Evolutionary conservation across 2,113 vertebrate species (phyloP), one percentile per base, ranked within the genome.

Genomic region (Taxidea taxus): DNA sequence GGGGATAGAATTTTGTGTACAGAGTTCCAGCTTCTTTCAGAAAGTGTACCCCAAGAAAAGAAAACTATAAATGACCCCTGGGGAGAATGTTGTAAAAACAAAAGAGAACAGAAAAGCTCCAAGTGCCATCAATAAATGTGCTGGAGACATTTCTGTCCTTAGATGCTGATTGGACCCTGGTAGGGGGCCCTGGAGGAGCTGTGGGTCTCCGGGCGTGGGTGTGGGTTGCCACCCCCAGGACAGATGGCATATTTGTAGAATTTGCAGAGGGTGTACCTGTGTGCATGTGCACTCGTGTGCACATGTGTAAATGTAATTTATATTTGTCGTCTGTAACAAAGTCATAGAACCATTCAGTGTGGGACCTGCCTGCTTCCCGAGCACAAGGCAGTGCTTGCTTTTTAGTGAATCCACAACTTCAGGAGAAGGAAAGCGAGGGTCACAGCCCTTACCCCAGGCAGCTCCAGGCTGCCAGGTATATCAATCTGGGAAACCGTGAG

Each of bases 391-490:
- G 37, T 82, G 64, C 54, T 83, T 86, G 87, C 47, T 87, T 92
- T 87, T 94, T 87, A 96, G 93, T 83, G 92, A 95, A 88, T 51
- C 70, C 64, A 82, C 94, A 96, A 87, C 47, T 95, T 95, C 51
- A 92, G 91, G 86, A 91, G 70, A 93, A 90, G 92, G 56, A 87
- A 95, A 85, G 58, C 0, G 8, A 94, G 90, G 18, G 84, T 96
- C 87, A 78, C 75, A 90, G 90, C 78, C 92, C 84, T 90, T 87
- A 78, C 87, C 49, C 16, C 54, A 72, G 95, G 92, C 39, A 56
- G 54, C 96, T 95, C 62, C 75, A 11, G 75, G 90, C 88, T 92
- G 90, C 96, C 47, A n/a, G 90, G 58, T 68, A 58, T 23, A 49
- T 94, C 93, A 78, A 0, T 90, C 84, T 83, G 93, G 81, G 90